These are phyloP conservation scores for Ophioninae sp. DNA, from an alignment of 2,888 invertebrate genomes.

Conservation along the genomic window DNA sequence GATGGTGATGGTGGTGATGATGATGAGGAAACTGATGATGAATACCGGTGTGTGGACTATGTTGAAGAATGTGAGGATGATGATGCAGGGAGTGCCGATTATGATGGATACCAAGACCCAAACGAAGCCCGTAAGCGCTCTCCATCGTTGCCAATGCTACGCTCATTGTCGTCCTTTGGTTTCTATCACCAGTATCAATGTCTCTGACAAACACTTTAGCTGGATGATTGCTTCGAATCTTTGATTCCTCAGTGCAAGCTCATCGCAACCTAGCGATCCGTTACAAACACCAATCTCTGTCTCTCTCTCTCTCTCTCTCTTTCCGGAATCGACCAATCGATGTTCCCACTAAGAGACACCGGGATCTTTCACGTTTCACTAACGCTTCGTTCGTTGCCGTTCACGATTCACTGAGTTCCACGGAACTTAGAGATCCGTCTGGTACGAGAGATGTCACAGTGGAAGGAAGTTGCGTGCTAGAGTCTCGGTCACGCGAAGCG, in stretches of 20 bases:
- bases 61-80: constrained; percentile 63
- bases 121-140: constrained; percentile 72
- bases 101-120: constrained; percentile 69
- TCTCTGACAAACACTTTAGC: not conserved
- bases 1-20: constrained; percentile 67
- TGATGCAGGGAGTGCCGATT: constrained; percentile 69
- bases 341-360: constrained; percentile 1
- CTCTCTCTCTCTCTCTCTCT: not conserved
- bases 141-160: constrained; percentile 77
- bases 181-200: not conserved
- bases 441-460: not conserved
- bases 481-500: constrained; percentile 14
- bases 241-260: not conserved
- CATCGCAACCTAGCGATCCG: not conserved
- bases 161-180: constrained; percentile 70
- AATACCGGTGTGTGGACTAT: constrained; percentile 69
- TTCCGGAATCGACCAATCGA: not conserved
- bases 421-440: not conserved
- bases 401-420: constrained; percentile 4
- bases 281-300: not conserved
- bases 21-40: constrained; percentile 67
- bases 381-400: not conserved
- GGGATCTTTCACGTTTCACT: constrained; percentile 34
- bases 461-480: not conserved
- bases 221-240: not conserved